Evolutionary conservation across 2,797 vertebrate species (phyloP), one percentile per base, ranked within the genome.

Genomic region (Acropternis orthonyx): DNA sequence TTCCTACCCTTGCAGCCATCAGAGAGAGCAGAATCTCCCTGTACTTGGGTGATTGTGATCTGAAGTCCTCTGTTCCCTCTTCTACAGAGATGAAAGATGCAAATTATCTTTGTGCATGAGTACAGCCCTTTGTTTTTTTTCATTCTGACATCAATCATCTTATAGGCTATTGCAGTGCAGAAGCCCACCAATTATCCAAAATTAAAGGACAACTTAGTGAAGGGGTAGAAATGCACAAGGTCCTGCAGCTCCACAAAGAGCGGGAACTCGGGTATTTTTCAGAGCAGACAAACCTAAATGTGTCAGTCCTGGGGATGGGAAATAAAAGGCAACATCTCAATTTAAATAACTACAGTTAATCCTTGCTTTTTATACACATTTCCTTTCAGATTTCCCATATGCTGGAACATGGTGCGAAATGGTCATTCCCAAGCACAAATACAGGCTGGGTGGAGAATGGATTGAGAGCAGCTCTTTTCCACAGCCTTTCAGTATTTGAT

Each of bases 81-180:
- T 59, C 49, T 52, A 63, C 26, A 52, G 72, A 65, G 36, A 93
- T 26, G 51, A 82, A 72, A 82, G 46, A 58, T 28, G 59, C 20
- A 74, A 72, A 80, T 84, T 39, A 39, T 43, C 52, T 54, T n/a
- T 26, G n/a, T 63, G 43, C 6, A 1, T 5, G 12, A 62, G 20
- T 51, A 23, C 26, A 39, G 67, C 58, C 27, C 56, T 73, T 83
- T 81, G 63, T 14, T 91, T 81, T 79, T 78, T 79, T 85, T 51
- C 44, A 44, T 39, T 78, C 39, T 9, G 26, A 72, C 72, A 75
- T 78, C 36, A 72, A 16, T 55, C 36, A 55, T 46, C 46, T 75
- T 41, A 56, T 5, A 62, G 37, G 56, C 34, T 54, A n/a, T 2
- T 46, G 66, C 49, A 77, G n/a, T n/a, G 58, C 63, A 41, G 52